These are phyloP conservation scores for Achlya flavicornis DNA, from an alignment of 2,888 invertebrate genomes.

Conservation along the genomic window DNA sequence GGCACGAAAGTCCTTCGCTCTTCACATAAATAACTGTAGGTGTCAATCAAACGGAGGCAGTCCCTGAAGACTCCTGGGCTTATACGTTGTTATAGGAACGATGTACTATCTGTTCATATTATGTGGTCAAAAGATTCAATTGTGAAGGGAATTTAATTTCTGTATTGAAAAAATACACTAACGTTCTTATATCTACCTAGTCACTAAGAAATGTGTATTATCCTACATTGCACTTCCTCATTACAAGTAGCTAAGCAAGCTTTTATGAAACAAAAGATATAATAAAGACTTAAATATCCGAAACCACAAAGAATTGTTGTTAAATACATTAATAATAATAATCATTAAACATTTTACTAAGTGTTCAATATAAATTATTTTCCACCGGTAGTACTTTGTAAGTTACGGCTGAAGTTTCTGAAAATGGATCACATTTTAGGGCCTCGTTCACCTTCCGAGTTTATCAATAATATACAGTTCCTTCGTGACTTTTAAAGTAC, in stretches of 20 bases:
- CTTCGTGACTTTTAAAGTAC: slow-evolving; percentile 6
- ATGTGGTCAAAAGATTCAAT: background rate
- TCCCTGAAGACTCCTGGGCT: background rate
- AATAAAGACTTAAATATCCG: background rate
- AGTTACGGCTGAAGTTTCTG: slow-evolving; percentile 9
- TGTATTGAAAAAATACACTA: no score
- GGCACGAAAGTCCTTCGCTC: background rate
- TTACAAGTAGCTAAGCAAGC: no score
- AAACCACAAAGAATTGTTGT: background rate
- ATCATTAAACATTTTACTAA: no score
- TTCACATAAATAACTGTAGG: slow-evolving; percentile 3
- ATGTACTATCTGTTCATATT: background rate
- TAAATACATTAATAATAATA: background rate
- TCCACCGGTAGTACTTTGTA: background rate
- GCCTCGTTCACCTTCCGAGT: slow-evolving; percentile 6
- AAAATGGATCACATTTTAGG: slow-evolving; percentile 11
- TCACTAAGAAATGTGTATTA: no score
- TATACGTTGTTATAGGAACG: background rate
- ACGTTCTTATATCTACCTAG: no score
- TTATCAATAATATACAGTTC: slow-evolving; percentile 11
- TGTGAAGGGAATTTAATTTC: background rate
- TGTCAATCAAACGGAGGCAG: slow-evolving; percentile 1
- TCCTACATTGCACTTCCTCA: no score
- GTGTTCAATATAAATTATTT: no score
- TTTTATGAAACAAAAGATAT: no score